Base-by-base conservation (phyloP, 2,797 vertebrate species). In the Aeoliscus strigatus region DNA sequence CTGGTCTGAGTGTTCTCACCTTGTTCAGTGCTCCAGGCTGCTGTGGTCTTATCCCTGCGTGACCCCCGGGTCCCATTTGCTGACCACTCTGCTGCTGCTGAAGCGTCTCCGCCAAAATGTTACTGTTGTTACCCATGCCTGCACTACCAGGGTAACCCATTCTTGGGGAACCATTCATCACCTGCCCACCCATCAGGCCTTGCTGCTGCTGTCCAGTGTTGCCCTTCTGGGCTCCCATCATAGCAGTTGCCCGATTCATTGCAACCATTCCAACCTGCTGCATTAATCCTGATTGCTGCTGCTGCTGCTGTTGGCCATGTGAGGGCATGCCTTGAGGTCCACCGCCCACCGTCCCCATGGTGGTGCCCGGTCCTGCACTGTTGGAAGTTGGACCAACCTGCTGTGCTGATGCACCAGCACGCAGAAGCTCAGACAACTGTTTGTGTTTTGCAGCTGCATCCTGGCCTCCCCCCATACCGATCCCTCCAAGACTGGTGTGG, bases 371-470 rank as follows among this genome's bases (percentile, higher is more conserved):
- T 18, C 67, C 72, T 1, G 82, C 71, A 51, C 57, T 86, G 67
- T 85, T 85, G 15, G 80, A 58, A 21, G 73, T 35, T 2, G 76
- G 66, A 3, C 67, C 86, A 29, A 84, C 78, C 60, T 89, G 90
- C 54, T 91, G 91, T 31, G 66, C 36, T 6, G 82, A 64, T 3
- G 73, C 81, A 14, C 91, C 90, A 39, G 91, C 85, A 0, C 94
- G 90, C 32, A 99, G 60, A 18, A 98, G 90, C 79, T 99, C 96
- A 29, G 96, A 99, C 18, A 99, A 86, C 70, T 98, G 94, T 88
- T 99, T 98, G 85, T 99, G 94, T 90, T 98, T 99, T 46, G 93
- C 89, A 29, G 94, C 94, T 26, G 94, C 93, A 80, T 99, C 96
- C 79, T 94, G 95, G 25, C 75, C 64, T n/a, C 77, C 71, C 16